phyloP scores from a whole-genome alignment of 2,797 vertebrate genomes.

The Limnodromus scolopaceus region DNA sequence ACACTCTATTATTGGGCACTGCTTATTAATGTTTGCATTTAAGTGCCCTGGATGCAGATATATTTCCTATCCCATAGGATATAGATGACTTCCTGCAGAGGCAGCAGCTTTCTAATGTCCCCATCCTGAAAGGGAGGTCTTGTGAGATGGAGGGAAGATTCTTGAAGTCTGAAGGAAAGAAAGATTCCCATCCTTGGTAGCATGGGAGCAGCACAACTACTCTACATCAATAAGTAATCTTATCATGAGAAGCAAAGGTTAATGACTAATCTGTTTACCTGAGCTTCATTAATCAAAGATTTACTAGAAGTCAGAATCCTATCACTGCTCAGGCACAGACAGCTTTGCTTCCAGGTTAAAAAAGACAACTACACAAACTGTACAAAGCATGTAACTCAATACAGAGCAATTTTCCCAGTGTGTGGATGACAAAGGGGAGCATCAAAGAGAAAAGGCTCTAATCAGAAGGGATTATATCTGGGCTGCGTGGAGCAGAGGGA shows the following conservation, averaged over 20 bases:
- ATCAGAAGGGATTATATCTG: slow-evolving; percentile 55
- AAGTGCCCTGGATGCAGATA: not conserved
- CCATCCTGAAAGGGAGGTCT: not conserved
- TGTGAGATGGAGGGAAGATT: not conserved
- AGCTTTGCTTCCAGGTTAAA: slow-evolving; percentile 54
- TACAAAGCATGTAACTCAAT: slow-evolving; percentile 46
- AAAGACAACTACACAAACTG: not conserved
- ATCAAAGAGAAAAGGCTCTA: slow-evolving; percentile 62
- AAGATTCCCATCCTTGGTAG: slow-evolving; percentile 18
- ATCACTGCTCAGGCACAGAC: not conserved
- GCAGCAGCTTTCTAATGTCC: not conserved
- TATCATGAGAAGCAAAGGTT: slow-evolving; percentile 68
- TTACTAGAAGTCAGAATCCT: slow-evolving; percentile 53
- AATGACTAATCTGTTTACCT: slow-evolving; percentile 73
- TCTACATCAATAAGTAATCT: slow-evolving; percentile 67
- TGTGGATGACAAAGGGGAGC: slow-evolving; percentile 53
- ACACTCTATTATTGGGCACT: not conserved
- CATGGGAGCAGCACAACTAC: not conserved
- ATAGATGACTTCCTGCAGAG: not conserved
- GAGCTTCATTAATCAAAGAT: slow-evolving; percentile 70
- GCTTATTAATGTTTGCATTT: not conserved
- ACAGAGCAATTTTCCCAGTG: slow-evolving; percentile 41
- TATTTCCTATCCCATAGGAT: not conserved
- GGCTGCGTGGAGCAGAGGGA: not conserved
- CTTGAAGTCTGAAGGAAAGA: not conserved